These are phyloP conservation scores for Sinocyclocheilus rhinocerous DNA, from an alignment of 2,113 vertebrate species.

Conservation along the genomic window DNA sequence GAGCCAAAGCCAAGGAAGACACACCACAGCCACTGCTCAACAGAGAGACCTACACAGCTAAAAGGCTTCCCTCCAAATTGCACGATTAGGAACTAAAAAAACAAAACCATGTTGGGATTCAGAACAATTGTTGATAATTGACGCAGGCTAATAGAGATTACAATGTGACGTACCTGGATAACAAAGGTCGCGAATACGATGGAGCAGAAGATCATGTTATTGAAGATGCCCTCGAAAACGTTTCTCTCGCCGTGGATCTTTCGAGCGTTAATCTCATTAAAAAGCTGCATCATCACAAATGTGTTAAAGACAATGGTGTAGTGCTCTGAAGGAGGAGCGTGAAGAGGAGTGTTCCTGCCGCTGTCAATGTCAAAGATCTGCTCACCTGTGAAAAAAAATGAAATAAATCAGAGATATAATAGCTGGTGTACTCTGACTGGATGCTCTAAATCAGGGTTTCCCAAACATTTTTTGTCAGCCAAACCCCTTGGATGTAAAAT, in stretches of 20 bases:
- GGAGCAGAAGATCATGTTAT: constrained; percentile 93
- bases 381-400: constrained; percentile 79
- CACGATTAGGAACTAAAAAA: constrained; percentile 87
- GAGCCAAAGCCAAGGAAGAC: constrained; percentile 92
- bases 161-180: constrained; percentile 81
- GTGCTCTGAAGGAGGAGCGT: constrained; percentile 93
- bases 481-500: too few relatives aligned
- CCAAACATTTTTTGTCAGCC: too few relatives aligned
- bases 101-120: constrained; percentile 1
- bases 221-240: constrained; percentile 94
- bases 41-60: constrained; percentile 88
- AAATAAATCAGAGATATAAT: neutral
- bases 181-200: constrained; percentile 92
- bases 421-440: neutral
- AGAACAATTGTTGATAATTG: neutral
- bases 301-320: constrained; percentile 98
- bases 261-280: constrained; percentile 97
- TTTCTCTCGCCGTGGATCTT: constrained; percentile 99
- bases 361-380: constrained; percentile 91
- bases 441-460: neutral
- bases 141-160: neutral
- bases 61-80: constrained; percentile 97
- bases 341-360: constrained; percentile 92
- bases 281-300: constrained; percentile 98
- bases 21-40: constrained; percentile 97